phyloP scores from a whole-genome alignment of 2,797 vertebrate genomes.

The Eutrigla gurnardus region DNA sequence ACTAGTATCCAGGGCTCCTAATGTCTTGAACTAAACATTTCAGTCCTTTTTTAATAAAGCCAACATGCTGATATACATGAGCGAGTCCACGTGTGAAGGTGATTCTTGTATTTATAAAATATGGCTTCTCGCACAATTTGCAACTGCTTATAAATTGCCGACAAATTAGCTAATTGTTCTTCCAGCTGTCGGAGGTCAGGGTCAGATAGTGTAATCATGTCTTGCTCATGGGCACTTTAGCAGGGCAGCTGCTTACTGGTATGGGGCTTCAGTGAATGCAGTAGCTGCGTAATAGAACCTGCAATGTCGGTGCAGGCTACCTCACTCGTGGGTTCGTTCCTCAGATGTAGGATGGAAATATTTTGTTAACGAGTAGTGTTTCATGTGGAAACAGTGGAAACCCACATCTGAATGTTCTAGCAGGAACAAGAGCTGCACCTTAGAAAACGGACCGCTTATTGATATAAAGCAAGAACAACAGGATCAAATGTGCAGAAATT shows the following conservation, averaged over 20 bases:
- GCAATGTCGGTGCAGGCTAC: slow-evolving; percentile 6
- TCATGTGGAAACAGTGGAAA: slow-evolving; percentile 17
- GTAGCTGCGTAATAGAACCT: slow-evolving; percentile 22
- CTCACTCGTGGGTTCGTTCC: slow-evolving; percentile 5
- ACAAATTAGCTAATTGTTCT: slow-evolving; percentile 12
- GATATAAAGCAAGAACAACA: slow-evolving; percentile 24
- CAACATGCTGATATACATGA: slow-evolving; percentile 42
- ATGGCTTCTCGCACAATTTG: slow-evolving; percentile 8
- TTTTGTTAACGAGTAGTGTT: slow-evolving; percentile 23
- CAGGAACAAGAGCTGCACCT: slow-evolving; percentile 13
- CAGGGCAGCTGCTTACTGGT: slow-evolving; percentile 7
- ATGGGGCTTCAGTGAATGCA: slow-evolving; percentile 5
- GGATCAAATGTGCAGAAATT: slow-evolving; percentile 11
- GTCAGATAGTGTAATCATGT: slow-evolving; percentile 14
- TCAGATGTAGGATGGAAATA: slow-evolving; percentile 15
- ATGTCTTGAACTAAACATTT: slow-evolving; percentile 58
- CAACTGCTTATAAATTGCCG: background rate
- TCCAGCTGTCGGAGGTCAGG: slow-evolving; percentile 6
- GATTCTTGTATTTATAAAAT: slow-evolving; percentile 3
- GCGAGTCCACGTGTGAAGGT: background rate
- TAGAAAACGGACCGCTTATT: slow-evolving; percentile 18
- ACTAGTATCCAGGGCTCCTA: slow-evolving; percentile 53
- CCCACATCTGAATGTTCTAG: slow-evolving; percentile 15
- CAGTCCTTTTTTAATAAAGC: slow-evolving; percentile 38
- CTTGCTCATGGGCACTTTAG: slow-evolving; percentile 18